phyloP scores from a whole-genome alignment of 2,113 vertebrate genomes.

The Eubucco bourcierii region DNA sequence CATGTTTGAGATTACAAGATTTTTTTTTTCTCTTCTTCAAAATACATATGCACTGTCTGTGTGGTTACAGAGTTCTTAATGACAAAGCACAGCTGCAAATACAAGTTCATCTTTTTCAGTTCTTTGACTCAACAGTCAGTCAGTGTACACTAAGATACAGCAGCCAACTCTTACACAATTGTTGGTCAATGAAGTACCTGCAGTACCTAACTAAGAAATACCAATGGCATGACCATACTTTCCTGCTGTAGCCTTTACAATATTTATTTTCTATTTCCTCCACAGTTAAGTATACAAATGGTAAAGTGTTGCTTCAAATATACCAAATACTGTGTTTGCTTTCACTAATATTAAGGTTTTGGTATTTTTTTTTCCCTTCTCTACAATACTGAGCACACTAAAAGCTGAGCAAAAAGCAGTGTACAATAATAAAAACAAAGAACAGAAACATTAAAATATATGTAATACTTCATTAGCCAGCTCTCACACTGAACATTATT shows the following conservation, averaged over 20 bases:
- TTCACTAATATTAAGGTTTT: neutral
- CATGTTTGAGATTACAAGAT: neutral
- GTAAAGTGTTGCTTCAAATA: neutral
- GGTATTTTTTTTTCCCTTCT: neutral
- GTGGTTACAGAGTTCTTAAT: neutral
- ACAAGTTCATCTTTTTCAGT: neutral
- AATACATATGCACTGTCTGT: neutral
- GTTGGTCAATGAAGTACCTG: neutral
- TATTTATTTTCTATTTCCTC: neutral
- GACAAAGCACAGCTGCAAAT: neutral
- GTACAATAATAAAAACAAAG: neutral
- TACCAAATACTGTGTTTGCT: neutral
- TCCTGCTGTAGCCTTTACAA: neutral
- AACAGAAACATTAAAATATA: neutral
- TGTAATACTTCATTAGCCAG: neutral
- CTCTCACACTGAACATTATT: neutral
- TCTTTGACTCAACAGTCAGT: neutral
- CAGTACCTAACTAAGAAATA: neutral
- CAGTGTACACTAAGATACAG: neutral
- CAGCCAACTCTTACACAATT: neutral
- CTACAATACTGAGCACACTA: neutral
- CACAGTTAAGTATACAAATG: neutral
- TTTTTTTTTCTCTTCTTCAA: no score
- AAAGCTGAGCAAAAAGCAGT: neutral
- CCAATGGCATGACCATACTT: neutral